Conservation (phyloP, 2,113 vertebrate species). For the Phaethon lepturus region DNA sequence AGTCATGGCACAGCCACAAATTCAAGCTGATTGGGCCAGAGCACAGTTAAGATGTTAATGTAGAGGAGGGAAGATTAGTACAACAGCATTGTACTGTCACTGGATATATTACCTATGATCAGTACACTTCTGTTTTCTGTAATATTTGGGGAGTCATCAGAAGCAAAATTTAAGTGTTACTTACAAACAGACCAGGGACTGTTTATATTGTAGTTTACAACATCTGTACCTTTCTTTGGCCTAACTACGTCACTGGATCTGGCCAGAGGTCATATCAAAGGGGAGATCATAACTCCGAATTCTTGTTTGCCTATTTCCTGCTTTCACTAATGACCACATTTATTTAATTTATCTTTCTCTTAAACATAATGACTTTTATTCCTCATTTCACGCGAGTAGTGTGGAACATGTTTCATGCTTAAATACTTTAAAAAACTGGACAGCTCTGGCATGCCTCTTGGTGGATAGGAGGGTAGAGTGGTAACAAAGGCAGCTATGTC, state of each 20-base stretch:
- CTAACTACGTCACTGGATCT: neutral
- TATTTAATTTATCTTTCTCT: neutral
- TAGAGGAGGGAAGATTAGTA: neutral
- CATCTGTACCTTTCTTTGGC: neutral
- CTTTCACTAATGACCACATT: neutral
- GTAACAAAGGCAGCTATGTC: neutral
- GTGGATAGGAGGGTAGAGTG: fast-evolving
- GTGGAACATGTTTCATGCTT: neutral
- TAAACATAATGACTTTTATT: neutral
- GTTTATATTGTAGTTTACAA: neutral
- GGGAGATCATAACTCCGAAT: neutral
- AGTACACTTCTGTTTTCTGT: neutral
- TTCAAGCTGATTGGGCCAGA: neutral
- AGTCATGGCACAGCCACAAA: neutral
- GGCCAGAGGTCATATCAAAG: neutral
- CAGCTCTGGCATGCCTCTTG: neutral
- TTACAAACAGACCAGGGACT: neutral
- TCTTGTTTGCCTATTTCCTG: neutral
- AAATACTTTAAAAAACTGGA: neutral
- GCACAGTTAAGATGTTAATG: neutral
- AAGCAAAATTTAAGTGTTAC: neutral
- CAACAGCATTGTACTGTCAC: neutral
- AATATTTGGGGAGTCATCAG: neutral
- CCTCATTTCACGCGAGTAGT: neutral
- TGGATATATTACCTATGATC: neutral